These are phyloP conservation scores for Linyphia triangularis DNA, from an alignment of 2,888 invertebrate species.

Conservation along the genomic window DNA sequence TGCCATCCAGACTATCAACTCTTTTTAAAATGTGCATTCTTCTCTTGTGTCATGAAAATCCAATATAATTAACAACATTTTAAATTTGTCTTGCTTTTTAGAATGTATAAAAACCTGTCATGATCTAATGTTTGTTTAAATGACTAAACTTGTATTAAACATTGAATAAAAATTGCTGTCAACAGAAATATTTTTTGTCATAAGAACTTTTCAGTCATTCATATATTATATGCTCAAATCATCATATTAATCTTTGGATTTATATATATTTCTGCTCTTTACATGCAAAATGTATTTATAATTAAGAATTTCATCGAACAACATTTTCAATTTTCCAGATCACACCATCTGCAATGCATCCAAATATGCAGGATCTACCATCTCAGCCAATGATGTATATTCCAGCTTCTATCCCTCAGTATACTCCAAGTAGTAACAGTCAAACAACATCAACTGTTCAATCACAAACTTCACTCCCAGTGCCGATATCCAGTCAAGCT, in stretches of 20 bases:
- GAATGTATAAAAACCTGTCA: too few relatives aligned
- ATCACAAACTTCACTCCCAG: neutral
- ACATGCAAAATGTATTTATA: neutral
- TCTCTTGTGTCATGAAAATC: too few relatives aligned
- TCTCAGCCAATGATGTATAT: conserved; percentile 31
- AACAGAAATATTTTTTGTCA: too few relatives aligned
- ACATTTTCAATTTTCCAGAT: neutral
- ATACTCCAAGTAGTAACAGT: neutral
- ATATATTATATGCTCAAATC: neutral
- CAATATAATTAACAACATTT: too few relatives aligned
- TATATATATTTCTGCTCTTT: neutral
- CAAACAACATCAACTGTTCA: conserved; percentile 4
- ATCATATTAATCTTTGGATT: neutral
- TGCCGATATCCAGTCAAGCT: neutral
- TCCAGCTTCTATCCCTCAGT: conserved; percentile 7
- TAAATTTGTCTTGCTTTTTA: too few relatives aligned
- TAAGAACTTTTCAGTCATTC: neutral
- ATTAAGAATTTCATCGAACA: neutral
- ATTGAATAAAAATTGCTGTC: too few relatives aligned
- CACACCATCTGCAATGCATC: conserved; percentile 3
- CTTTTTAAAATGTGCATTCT: too few relatives aligned
- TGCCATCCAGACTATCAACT: too few relatives aligned
- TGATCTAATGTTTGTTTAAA: too few relatives aligned
- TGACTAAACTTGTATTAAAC: too few relatives aligned
- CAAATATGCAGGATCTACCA: conserved; percentile 7